phyloP scores from a whole-genome alignment of 2,113 vertebrate genomes.

The Ophthalmolycus amberensis region DNA sequence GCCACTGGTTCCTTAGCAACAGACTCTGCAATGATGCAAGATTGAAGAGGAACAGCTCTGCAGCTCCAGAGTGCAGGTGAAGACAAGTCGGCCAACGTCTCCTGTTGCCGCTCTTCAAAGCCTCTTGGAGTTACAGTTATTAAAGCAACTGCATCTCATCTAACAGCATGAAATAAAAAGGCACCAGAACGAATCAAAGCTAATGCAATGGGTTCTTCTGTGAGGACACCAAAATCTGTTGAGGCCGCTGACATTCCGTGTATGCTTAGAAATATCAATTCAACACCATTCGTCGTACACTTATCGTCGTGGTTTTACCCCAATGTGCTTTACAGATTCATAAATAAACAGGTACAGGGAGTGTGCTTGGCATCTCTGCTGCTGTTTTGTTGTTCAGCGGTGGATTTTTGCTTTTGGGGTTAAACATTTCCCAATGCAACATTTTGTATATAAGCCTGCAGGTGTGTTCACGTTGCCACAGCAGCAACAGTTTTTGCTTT shows the following conservation, averaged over 20 bases:
- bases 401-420: neutral
- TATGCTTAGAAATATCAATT: constrained; percentile 10
- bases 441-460: constrained; percentile 25
- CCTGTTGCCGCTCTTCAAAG: constrained; percentile 55
- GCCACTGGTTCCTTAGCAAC: constrained; percentile 85
- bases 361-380: neutral
- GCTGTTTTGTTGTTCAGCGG: neutral
- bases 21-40: constrained; percentile 83
- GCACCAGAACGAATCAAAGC: constrained; percentile 16
- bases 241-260: neutral
- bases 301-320: neutral
- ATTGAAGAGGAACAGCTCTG: constrained; percentile 78
- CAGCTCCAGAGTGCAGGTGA: constrained; percentile 80
- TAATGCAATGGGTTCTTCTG: neutral
- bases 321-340: neutral
- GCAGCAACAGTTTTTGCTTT: neutral
- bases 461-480: constrained; percentile 9
- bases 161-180: neutral
- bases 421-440: constrained; percentile 12
- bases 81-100: constrained; percentile 57
- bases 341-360: neutral
- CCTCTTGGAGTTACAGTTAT: constrained; percentile 27
- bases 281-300: neutral
- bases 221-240: neutral
- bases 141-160: constrained; percentile 37